Evolutionary conservation across 2,113 vertebrate genomes (phyloP).

Genomic region (Phylloscopus trochilus): DNA sequence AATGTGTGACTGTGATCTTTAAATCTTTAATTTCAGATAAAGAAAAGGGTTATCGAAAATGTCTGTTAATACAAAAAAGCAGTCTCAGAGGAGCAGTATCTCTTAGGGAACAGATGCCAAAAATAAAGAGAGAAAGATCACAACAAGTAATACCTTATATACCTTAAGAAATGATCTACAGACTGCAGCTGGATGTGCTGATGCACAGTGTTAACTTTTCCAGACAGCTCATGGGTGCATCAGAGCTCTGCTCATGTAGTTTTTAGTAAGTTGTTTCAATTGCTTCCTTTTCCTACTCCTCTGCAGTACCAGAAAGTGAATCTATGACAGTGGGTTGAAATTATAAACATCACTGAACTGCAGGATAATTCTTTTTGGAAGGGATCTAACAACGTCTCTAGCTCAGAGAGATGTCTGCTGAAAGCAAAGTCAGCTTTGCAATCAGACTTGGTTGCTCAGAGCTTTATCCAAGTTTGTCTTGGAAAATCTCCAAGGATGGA

Average conservation of each 20-base stretch:
- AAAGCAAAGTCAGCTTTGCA: neutral
- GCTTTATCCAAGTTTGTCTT: neutral
- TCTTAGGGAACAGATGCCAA: neutral
- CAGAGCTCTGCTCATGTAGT: neutral
- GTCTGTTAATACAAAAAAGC: neutral
- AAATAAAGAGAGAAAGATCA: neutral
- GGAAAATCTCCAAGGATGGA: neutral
- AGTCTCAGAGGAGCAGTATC: neutral
- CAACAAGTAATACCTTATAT: neutral
- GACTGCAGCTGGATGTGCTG: neutral
- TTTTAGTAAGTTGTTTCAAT: neutral
- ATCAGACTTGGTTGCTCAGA: neutral
- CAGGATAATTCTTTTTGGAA: neutral
- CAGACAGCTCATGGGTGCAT: neutral
- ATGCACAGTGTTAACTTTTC: neutral
- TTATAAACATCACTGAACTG: neutral
- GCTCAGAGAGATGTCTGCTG: neutral
- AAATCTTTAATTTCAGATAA: neutral
- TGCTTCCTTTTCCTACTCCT: neutral
- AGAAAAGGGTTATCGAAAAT: neutral
- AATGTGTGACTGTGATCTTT: neutral
- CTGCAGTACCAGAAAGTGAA: neutral
- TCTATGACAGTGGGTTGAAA: neutral
- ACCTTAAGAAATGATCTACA: neutral
- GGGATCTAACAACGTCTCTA: neutral